Evolutionary conservation across 2,113 vertebrate genomes (phyloP).

Genomic region (Marmota monax): DNA sequence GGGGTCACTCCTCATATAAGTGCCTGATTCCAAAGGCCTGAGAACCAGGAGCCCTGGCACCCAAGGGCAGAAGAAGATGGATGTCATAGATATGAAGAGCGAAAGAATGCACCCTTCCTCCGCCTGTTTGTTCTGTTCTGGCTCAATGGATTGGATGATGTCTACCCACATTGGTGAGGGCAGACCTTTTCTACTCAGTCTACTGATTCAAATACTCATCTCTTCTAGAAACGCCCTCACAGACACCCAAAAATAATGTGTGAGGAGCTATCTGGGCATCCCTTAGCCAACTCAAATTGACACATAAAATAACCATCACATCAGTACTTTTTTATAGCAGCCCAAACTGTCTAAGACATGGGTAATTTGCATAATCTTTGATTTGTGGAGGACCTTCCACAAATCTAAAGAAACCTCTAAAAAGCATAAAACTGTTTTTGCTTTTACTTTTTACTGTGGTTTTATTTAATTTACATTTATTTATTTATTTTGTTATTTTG

Average conservation of each 20-base stretch:
- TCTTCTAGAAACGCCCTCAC: neutral
- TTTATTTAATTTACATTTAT: neutral
- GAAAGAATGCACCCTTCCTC: neutral
- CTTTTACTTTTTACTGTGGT: neutral
- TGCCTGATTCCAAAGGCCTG: neutral
- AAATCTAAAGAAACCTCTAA: neutral
- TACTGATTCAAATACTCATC: neutral
- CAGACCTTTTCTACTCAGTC: neutral
- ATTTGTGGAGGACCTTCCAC: neutral
- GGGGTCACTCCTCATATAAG: neutral
- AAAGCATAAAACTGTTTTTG: neutral
- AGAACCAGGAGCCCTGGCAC: neutral
- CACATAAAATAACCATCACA: neutral
- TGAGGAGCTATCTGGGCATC: neutral
- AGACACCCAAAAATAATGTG: neutral
- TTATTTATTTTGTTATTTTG: too few species aligned
- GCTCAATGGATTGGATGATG: neutral
- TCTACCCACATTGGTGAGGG: neutral
- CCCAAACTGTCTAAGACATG: neutral
- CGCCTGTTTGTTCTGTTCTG: neutral
- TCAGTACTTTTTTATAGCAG: neutral
- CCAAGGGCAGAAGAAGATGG: neutral
- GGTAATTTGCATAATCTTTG: neutral
- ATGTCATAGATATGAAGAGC: neutral
- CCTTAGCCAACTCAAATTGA: neutral